These are phyloP conservation scores for Pharmacophagus antenor DNA, from an alignment of 2,888 invertebrate genomes.

Conservation along the genomic window DNA sequence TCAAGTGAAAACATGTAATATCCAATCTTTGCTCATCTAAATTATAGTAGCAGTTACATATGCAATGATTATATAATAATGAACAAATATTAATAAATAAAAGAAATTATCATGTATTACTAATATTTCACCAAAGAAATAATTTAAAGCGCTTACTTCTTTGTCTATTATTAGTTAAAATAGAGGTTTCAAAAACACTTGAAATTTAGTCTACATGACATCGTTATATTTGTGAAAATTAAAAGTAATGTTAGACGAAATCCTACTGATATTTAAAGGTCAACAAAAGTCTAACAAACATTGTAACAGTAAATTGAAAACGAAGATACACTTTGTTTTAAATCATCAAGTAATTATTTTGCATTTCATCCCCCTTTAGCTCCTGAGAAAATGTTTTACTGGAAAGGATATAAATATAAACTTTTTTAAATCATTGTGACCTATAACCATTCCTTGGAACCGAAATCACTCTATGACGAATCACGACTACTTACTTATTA, in stretches of 20 bases:
- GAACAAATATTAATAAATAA: neutral
- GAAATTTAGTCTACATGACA: neutral
- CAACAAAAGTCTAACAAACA: too few relatives aligned
- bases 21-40: slow-evolving; percentile 51
- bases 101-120: neutral
- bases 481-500: too few relatives aligned
- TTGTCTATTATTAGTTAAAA: neutral
- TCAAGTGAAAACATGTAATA: slow-evolving; percentile 65
- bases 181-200: neutral
- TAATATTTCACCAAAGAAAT: neutral
- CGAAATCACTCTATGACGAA: too few relatives aligned
- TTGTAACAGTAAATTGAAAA: too few relatives aligned
- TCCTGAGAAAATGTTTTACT: neutral
- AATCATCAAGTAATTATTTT: neutral
- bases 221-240: neutral
- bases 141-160: neutral
- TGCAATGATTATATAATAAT: slow-evolving; percentile 40
- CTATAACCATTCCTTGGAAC: neutral
- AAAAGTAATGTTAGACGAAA: neutral
- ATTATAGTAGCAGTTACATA: slow-evolving; percentile 50
- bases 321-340: too few relatives aligned
- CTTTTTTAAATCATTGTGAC: neutral
- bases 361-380: neutral
- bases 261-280: too few relatives aligned
- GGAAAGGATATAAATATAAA: neutral